Evolutionary conservation across 2,797 vertebrate genomes (phyloP).

Genomic region (Discoglossus pictus): DNA sequence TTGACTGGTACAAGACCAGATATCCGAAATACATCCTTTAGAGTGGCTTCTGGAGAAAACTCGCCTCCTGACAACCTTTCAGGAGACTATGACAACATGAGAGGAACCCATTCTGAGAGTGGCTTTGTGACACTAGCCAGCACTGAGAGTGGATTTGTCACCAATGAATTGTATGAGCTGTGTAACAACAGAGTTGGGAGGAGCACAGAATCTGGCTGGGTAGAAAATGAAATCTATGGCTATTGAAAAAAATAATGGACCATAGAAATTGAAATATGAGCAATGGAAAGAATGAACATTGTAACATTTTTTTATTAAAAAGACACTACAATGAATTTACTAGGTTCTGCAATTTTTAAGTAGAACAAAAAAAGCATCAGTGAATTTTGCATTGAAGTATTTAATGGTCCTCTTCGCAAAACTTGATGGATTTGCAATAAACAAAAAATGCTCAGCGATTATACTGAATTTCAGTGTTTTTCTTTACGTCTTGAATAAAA

Average conservation of each 20-base stretch:
- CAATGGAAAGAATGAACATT: neutral
- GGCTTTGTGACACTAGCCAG: conserved; percentile 74
- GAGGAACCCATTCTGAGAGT: conserved; percentile 62
- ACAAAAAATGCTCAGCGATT: neutral
- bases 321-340: neutral
- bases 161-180: conserved; percentile 91
- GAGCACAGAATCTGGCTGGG: conserved; percentile 84
- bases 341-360: neutral
- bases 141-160: conserved; percentile 87
- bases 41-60: conserved; percentile 52
- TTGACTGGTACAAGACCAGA: conserved; percentile 72
- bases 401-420: neutral
- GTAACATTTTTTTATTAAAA: neutral
- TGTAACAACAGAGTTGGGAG: conserved; percentile 70
- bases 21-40: conserved; percentile 76
- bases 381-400: neutral
- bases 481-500: no score
- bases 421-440: conserved; percentile 7
- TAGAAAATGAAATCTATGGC: conserved; percentile 81
- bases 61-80: conserved; percentile 58
- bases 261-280: neutral
- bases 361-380: neutral
- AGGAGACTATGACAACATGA: conserved; percentile 75
- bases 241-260: conserved; percentile 55
- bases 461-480: no score